Evolutionary conservation across 2,888 invertebrate species (phyloP).

Genomic region (Trissolcus japonicus): DNA sequence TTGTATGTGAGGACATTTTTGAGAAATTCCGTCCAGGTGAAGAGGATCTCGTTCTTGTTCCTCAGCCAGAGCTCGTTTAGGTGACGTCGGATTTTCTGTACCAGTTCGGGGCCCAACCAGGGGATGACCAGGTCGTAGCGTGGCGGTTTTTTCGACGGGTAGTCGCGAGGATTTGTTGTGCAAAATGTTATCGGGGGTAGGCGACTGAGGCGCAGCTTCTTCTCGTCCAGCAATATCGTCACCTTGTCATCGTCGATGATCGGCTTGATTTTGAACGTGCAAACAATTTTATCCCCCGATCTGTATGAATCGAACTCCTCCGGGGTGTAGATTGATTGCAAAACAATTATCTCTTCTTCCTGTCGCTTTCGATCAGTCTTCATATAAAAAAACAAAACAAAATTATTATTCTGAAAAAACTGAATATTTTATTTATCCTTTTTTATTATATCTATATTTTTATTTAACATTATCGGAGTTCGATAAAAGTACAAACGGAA

Average conservation of each 20-base stretch:
- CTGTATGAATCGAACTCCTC: neutral
- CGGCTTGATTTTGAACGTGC: conserved; percentile 54
- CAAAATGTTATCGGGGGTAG: conserved; percentile 63
- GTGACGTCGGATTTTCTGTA: conserved; percentile 61
- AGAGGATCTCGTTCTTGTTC: conserved; percentile 65
- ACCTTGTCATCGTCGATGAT: conserved; percentile 12
- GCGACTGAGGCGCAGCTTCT: conserved; percentile 20
- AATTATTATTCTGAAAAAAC: neutral
- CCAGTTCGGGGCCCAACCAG: conserved; percentile 65
- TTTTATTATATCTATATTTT: too few species aligned
- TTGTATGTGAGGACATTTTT: conserved; percentile 55
- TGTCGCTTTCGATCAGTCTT: neutral
- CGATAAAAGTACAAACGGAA: too few species aligned
- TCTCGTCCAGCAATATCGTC: neutral
- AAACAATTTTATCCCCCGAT: conserved; percentile 29
- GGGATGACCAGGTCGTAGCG: conserved; percentile 60
- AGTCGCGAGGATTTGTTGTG: conserved; percentile 59
- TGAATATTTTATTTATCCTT: too few species aligned
- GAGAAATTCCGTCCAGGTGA: conserved; percentile 65
- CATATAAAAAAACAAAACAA: neutral
- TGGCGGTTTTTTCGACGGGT: conserved; percentile 63
- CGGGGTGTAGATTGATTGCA: neutral
- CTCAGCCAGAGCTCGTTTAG: conserved; percentile 66
- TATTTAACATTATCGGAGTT: too few species aligned
- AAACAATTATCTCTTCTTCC: neutral